Percentiles rank a stretch among this genome's conserved stretches.
These are phyloP conservation scores for Arnoldichthys spilopterus DNA, from an alignment of 2,797 vertebrate species.

Conservation along the genomic window DNA sequence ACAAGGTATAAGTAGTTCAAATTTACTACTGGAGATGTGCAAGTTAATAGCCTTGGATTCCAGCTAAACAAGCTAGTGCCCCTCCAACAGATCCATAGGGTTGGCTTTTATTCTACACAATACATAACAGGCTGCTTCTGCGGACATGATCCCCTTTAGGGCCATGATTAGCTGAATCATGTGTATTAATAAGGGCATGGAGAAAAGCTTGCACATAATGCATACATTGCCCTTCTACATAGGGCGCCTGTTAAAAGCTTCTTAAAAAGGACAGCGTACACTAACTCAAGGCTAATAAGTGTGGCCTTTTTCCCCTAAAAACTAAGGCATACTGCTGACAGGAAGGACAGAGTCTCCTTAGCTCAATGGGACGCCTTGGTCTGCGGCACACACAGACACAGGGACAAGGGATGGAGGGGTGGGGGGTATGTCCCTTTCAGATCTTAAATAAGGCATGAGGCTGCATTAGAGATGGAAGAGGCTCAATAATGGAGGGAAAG, in stretches of 20 bases:
- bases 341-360: constrained; percentile 34
- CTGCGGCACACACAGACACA: constrained; percentile 6
- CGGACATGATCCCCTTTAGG: background rate
- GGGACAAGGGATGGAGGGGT: background rate
- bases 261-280: background rate
- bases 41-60: background rate
- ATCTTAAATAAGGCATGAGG: constrained; percentile 51
- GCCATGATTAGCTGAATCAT: constrained; percentile 4
- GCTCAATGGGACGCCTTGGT: background rate
- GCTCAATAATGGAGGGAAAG: constrained; percentile 16
- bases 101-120: background rate
- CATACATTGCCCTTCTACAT: constrained; percentile 7
- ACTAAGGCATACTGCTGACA: background rate
- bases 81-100: background rate
- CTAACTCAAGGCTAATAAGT: constrained; percentile 1
- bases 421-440: constrained; percentile 28
- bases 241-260: constrained; percentile 7
- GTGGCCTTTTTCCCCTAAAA: constrained; percentile 1
- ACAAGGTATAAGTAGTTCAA: background rate
- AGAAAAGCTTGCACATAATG: background rate
- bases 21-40: background rate
- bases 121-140: background rate
- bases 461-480: constrained; percentile 25
- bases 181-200: constrained; percentile 28
- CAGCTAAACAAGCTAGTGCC: background rate